phyloP scores from a whole-genome alignment of 2,113 vertebrate species.

The Rhineura floridana region DNA sequence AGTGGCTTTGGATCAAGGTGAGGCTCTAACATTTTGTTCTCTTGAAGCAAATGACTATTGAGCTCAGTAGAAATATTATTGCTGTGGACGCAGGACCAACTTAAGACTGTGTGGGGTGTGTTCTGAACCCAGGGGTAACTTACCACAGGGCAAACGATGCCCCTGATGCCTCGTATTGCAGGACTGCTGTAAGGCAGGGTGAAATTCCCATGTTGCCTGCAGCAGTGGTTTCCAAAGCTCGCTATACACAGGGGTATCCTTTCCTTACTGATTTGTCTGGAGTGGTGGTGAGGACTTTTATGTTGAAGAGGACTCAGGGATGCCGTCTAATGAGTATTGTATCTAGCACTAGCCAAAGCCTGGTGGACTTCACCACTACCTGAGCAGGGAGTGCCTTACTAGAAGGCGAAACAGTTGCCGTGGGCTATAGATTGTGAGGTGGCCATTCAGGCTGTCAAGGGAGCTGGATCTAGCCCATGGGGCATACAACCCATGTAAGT shows the following conservation, averaged over 20 bases:
- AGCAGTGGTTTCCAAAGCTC: not conserved
- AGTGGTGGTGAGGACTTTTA: not conserved
- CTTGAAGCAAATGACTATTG: not conserved
- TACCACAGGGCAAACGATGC: no score
- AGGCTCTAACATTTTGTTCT: not conserved
- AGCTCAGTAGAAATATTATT: not conserved
- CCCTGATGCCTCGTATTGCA: not conserved
- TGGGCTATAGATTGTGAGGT: not conserved
- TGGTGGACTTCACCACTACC: not conserved
- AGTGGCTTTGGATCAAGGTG: not conserved
- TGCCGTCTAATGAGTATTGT: not conserved
- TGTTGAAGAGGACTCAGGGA: not conserved
- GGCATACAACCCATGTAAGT: no score
- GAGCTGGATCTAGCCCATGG: not conserved
- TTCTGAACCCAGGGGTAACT: not conserved
- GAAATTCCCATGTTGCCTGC: not conserved
- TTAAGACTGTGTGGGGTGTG: not conserved
- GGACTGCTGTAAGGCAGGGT: not conserved
- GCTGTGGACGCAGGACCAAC: not conserved
- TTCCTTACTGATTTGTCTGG: not conserved
- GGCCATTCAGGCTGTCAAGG: no score
- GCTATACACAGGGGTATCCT: not conserved
- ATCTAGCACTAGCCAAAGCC: not conserved
- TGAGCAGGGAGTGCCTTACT: not conserved
- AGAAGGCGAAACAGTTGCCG: not conserved